These are phyloP conservation scores for Ridgeia piscesae DNA, from an alignment of 1,140 invertebrate species.

Conservation along the genomic window DNA sequence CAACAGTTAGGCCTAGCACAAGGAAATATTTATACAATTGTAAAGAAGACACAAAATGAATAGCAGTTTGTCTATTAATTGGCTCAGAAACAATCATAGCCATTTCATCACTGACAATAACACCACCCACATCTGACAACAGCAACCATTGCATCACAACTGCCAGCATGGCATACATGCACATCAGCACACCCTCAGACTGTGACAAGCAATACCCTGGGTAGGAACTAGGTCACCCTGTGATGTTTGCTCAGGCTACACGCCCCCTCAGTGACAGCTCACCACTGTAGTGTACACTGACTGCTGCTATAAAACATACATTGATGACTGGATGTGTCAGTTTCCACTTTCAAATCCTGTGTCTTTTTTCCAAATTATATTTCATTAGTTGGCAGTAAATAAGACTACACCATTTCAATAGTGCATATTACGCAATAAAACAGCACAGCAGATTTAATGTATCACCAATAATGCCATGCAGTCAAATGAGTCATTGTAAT, in stretches of 20 bases:
- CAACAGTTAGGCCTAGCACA: not conserved
- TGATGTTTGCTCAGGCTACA: not conserved
- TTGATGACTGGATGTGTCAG: not conserved
- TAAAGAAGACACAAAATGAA: not conserved
- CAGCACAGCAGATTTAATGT: too few relatives aligned
- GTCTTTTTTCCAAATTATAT: not conserved
- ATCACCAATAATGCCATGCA: too few relatives aligned
- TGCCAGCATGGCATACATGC: not conserved
- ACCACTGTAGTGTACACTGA: not conserved
- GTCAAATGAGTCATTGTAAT: too few relatives aligned
- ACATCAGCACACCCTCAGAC: not conserved
- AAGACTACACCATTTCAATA: not conserved
- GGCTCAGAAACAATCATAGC: too few relatives aligned
- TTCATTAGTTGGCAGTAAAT: not conserved
- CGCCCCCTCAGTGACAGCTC: not conserved
- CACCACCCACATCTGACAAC: not conserved
- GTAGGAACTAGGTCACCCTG: not conserved
- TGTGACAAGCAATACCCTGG: not conserved
- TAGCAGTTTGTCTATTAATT: not conserved
- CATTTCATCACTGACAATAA: not conserved
- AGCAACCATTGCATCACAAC: not conserved
- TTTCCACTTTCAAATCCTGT: not conserved
- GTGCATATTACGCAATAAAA: not conserved
- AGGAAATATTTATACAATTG: not conserved
- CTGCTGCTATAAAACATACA: not conserved